Conservation (phyloP, 2,113 vertebrate species). For the Todiramphus chloris region DNA sequence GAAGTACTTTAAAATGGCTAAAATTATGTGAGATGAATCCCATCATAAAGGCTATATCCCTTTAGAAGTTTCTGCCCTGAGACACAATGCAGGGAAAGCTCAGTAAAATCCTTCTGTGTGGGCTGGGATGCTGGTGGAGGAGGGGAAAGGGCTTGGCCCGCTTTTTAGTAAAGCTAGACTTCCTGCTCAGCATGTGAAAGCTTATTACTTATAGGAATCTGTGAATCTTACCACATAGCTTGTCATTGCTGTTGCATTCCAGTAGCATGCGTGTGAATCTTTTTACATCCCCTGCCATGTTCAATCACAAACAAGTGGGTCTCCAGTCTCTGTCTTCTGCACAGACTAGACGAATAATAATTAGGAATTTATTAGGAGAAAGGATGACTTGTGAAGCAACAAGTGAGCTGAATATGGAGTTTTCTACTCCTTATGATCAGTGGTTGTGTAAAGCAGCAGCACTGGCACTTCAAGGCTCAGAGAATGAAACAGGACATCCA, state of each 20-base stretch:
- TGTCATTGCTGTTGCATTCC: constrained; percentile 73
- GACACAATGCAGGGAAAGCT: neutral
- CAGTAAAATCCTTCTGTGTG: neutral
- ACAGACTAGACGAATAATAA: neutral
- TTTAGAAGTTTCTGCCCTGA: neutral
- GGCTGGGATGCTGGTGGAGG: neutral
- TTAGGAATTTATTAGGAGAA: neutral
- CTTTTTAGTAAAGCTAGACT: neutral
- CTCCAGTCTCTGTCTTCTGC: neutral
- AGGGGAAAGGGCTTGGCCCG: neutral
- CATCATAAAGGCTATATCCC: neutral
- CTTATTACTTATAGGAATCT: neutral
- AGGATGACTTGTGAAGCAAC: neutral
- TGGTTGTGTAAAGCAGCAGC: neutral
- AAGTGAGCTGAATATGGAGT: neutral
- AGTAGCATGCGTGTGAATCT: constrained; percentile 53
- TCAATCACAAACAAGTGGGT: neutral
- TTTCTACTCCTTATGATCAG: neutral
- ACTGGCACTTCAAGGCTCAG: neutral
- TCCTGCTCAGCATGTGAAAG: neutral
- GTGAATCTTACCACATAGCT: constrained; percentile 71
- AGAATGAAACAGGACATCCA: neutral
- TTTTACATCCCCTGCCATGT: constrained; percentile 32
- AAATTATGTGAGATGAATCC: neutral
- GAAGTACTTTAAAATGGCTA: neutral